Conservation (phyloP, 2,113 vertebrate species). For the Brienomyrus brachyistius region DNA sequence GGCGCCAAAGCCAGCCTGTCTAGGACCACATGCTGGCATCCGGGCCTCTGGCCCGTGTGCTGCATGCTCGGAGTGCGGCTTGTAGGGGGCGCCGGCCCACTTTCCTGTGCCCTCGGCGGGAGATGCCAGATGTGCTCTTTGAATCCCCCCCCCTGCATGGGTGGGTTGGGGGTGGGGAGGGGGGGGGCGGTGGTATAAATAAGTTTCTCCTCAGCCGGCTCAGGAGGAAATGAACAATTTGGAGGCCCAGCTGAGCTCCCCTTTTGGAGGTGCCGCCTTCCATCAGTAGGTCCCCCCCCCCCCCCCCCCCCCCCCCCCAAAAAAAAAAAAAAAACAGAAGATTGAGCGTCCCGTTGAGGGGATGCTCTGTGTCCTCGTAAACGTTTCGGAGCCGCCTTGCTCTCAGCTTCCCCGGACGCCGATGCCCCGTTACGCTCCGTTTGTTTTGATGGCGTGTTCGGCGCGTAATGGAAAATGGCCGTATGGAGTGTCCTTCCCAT, state of each 20-base stretch:
- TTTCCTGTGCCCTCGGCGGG: background rate
- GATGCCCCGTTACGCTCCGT: background rate
- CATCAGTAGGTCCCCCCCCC: background rate
- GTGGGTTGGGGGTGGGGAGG: background rate
- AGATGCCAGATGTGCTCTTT: slow-evolving; percentile 9
- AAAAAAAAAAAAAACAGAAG: background rate
- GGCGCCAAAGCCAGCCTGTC: background rate
- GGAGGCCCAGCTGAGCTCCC: slow-evolving; percentile 4
- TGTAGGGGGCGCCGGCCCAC: background rate
- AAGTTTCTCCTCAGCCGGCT: background rate
- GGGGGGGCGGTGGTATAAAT: background rate
- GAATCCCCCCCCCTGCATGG: background rate
- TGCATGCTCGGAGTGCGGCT: background rate
- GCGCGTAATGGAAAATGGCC: background rate
- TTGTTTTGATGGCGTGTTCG: background rate
- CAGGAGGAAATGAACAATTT: slow-evolving; percentile 6
- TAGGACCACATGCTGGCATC: background rate
- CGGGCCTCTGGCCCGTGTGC: background rate
- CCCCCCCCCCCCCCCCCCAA: no score
- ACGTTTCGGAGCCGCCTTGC: background rate
- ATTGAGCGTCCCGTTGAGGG: background rate
- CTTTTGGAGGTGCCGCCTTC: background rate
- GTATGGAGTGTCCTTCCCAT: background rate
- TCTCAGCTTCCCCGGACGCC: background rate
- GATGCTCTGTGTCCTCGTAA: background rate